Base-by-base conservation (phyloP, 1,140 invertebrate genomes). In the Eueides isabella region DNA sequence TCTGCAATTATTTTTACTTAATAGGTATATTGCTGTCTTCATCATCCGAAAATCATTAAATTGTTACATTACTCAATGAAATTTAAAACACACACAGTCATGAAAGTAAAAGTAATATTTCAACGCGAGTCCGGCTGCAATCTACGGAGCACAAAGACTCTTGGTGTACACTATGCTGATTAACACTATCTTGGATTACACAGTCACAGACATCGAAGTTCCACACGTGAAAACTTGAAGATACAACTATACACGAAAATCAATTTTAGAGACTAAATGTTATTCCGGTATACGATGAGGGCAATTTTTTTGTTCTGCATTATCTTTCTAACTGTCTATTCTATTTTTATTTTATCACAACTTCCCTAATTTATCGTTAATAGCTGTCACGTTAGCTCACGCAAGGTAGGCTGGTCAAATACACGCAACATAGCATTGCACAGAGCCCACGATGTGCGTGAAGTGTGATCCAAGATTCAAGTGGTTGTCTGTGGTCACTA, bases 101-200 rank as follows among this genome's bases (percentile, higher is more conserved):
- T 12, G n/a, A 62, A 63, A 33, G 4, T 61, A 41, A 71, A 74
- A 41, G 28, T 69, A 70, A 69, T 67, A 63, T 63, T 67, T 80
- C 62, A 75, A 44, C 65, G 78, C 88, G 86, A 90, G 89, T 92
- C 91, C 91, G 90, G 91, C 91, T 91, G 90, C 91, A 92, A 93
- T 93, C 88, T 86, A 90, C 89, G 88, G 91, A 93, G 92, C 92
- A 93, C 92, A 88, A 93, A 92, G 89, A 92, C 91, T 93, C 92
- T 93, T 92, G 92, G 93, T 93, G 93, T 93, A 94, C 92, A 93
- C 92, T 91, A 86, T 92, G 90, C 90, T 90, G 88, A 88, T 86
- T 81, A 85, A 93, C 90, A 92, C 90, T 87, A 92, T 93, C 91
- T 93, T 93, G 91, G 91, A 93, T 93, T 90, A 93, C 91, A 93